Percentiles rank a stretch among this genome's conserved stretches.
Conservation (phyloP, 2,888 invertebrate genomes). For the Acholoe squamosa region DNA sequence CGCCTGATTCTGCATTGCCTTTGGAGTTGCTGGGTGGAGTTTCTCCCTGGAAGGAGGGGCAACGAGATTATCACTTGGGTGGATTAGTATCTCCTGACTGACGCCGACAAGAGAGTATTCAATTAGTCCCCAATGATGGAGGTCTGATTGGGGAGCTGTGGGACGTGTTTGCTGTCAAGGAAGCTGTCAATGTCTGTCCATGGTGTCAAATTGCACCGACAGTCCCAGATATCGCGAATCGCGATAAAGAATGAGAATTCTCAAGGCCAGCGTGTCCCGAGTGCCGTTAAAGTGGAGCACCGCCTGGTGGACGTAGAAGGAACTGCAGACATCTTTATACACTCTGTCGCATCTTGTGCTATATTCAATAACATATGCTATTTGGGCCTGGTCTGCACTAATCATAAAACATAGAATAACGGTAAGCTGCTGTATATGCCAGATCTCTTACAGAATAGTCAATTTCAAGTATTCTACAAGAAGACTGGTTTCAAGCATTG, state of each 20-base stretch:
- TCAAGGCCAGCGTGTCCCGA: not conserved
- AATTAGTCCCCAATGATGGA: not conserved
- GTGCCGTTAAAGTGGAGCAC: not conserved
- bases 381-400: too few relatives aligned
- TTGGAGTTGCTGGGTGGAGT: not conserved
- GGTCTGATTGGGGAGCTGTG: not conserved
- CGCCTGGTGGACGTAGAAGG: not conserved
- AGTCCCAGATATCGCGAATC: not conserved
- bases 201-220: not conserved
- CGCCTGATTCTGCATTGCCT: too few relatives aligned
- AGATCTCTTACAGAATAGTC: too few relatives aligned
- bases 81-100: not conserved
- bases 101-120: not conserved
- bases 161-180: not conserved
- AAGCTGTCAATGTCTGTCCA: not conserved
- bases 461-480: too few relatives aligned
- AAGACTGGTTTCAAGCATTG: too few relatives aligned
- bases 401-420: too few relatives aligned
- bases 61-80: not conserved
- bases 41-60: constrained; percentile 67
- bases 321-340: not conserved
- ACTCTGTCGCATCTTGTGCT: not conserved
- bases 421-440: too few relatives aligned
- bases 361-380: not conserved
- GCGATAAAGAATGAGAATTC: not conserved